Evolutionary conservation across 1,140 invertebrate genomes (phyloP).

Genomic region (Ips typographus): DNA sequence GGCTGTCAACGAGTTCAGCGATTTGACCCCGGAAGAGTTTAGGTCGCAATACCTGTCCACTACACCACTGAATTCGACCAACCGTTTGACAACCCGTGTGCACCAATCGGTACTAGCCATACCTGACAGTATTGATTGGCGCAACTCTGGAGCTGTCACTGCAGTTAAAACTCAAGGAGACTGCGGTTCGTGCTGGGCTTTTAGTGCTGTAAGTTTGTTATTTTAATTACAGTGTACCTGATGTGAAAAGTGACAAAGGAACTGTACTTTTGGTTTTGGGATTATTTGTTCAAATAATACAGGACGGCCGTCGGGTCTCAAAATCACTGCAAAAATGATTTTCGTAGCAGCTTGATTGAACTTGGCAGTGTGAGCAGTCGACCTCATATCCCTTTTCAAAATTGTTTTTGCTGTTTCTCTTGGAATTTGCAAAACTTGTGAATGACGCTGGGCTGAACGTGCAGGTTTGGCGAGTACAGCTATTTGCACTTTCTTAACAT

Average conservation of each 20-base stretch:
- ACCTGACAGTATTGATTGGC: slow-evolving; percentile 43
- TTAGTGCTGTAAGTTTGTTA: slow-evolving; percentile 52
- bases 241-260: neutral
- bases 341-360: too few species aligned
- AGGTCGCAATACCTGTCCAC: slow-evolving; percentile 52
- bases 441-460: too few species aligned
- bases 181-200: slow-evolving; percentile 58
- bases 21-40: slow-evolving; percentile 84
- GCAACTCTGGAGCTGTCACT: slow-evolving; percentile 41
- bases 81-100: neutral
- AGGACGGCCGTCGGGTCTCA: too few species aligned
- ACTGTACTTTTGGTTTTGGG: too few species aligned
- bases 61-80: neutral
- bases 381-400: too few species aligned
- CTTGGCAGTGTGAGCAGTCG: too few species aligned
- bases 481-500: too few species aligned
- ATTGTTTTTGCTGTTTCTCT: too few species aligned
- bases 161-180: slow-evolving; percentile 43
- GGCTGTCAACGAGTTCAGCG: slow-evolving; percentile 77
- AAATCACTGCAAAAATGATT: too few species aligned
- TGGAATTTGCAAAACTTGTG: too few species aligned
- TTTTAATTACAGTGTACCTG: neutral
- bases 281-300: too few species aligned
- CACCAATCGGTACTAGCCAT: neutral
- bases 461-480: too few species aligned